Base-by-base conservation (phyloP, 2,113 vertebrate species). In the Hydrochoerus hydrochaeris region DNA sequence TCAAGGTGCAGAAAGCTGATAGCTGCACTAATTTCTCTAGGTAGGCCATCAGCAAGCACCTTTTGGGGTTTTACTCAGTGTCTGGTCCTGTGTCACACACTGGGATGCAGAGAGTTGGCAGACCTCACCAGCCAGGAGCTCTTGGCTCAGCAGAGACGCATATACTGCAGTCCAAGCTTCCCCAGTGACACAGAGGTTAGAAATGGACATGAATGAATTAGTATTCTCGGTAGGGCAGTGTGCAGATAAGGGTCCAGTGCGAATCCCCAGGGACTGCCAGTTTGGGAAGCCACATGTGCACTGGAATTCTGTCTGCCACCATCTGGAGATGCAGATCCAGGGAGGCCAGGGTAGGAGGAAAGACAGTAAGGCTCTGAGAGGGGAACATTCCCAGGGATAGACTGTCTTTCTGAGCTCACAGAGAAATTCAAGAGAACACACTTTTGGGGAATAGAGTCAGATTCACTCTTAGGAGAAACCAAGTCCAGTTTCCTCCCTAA, bases 211-310 rank as follows among this genome's bases (percentile, higher is more conserved):
- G 16, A 57, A 38, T 49, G 16, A 62, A 35, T 49, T 11, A 19
- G 1, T 46, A 60, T n/a, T 97, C 13, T 83, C 7, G 11, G 24
- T 26, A 52, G 49, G 54, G 19, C 5, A 83, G 73, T 49, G 26
- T 77, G 26, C 44, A 49, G 30, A 71, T 38, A 54, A 62, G 24
- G 44, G 52, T 71, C 65, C 52, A 35, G 2, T 32, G 26, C 35
- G 52, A 26, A 32, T 69, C 84, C 71, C 60, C 14, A 35, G 63
- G 86, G 57, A n/a, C 41, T 58, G 46, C 32, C 32, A 65, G 54
- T 2, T 0, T 38, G 86, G 73, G 35, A 30, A 58, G 2, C 44
- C 41, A 9, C 24, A 2, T 32, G 44, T n/a, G n/a, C 9, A 0
- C 54, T 4, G 44, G n/a, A 17, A 11, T 41, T 30, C 17, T 63